Evolutionary conservation across 2,888 invertebrate species (phyloP), one percentile per base, ranked within the genome.

Genomic region (Caenorhabditis angaria): DNA sequence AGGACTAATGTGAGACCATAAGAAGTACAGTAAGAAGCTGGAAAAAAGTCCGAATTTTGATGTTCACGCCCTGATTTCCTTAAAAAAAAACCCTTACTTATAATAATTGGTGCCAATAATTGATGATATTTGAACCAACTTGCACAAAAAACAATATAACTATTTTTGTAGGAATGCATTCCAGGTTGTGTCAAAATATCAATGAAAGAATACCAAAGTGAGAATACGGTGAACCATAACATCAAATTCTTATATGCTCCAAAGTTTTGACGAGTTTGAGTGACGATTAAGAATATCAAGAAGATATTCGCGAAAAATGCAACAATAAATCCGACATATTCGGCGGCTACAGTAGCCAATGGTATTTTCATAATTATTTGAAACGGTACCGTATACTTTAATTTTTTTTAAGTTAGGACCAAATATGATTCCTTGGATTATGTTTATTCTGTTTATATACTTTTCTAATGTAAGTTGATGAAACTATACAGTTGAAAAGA

Each of bases 341-440:
- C 70, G 18, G 70, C 70, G 18, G 61, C 58, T 20, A 56, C 51
- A 6, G 65, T 65, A 2, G 57, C 28, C 2, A 65, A 48, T 3
- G 70, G 70, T 5, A 70, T 61, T 28, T 61, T 51, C 70, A 70
- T 70, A n/a, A n/a, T n/a, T n/a, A n/a, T n/a, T n/a, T n/a, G n/a
- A n/a, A n/a, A n/a, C n/a, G n/a, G n/a, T n/a, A n/a, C n/a, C n/a
- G n/a, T n/a, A n/a, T n/a, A n/a, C n/a, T n/a, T n/a, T n/a, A n/a
- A n/a, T n/a, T n/a, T n/a, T n/a, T n/a, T n/a, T n/a, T n/a, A n/a
- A n/a, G n/a, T n/a, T n/a, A n/a, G n/a, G n/a, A n/a, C n/a, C n/a
- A n/a, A n/a, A n/a, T n/a, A n/a, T n/a, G n/a, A n/a, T n/a, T n/a
- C n/a, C n/a, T n/a, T n/a, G n/a, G n/a, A n/a, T n/a, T 20, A 48